Percentiles rank a stretch among this genome's conserved stretches.
These are phyloP conservation scores for Zaprionus kolodkinae DNA, from an alignment of 1,140 invertebrate species.

Conservation along the genomic window DNA sequence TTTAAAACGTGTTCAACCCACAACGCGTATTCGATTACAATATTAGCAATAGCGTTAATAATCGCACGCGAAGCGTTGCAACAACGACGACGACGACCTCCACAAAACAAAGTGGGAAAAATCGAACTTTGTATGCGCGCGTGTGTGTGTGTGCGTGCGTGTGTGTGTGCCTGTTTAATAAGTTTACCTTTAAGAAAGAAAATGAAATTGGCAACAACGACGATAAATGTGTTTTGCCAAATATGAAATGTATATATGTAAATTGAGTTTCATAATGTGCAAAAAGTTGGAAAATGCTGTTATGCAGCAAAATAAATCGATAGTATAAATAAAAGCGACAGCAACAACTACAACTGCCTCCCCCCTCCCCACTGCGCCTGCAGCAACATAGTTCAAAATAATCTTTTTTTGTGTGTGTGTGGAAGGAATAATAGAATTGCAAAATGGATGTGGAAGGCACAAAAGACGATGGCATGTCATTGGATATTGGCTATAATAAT, in stretches of 20 bases:
- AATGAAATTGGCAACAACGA: slow-evolving; percentile 42
- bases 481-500: slow-evolving; percentile 84
- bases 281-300: slow-evolving; percentile 36
- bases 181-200: slow-evolving; percentile 58
- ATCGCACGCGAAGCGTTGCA: slow-evolving; percentile 52
- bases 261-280: slow-evolving; percentile 54
- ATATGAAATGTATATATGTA: slow-evolving; percentile 51
- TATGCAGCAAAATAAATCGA: slow-evolving; percentile 28
- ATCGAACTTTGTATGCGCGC: slow-evolving; percentile 65
- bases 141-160: slow-evolving; percentile 38
- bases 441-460: slow-evolving; percentile 62
- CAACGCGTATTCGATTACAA: slow-evolving; percentile 26
- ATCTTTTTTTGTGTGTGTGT: background rate
- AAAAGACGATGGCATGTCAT: slow-evolving; percentile 75
- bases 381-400: background rate
- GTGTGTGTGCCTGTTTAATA: slow-evolving; percentile 39
- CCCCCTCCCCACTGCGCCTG: too few relatives aligned
- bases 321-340: slow-evolving; percentile 29
- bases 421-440: slow-evolving; percentile 23
- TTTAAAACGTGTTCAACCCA: slow-evolving; percentile 29
- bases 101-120: slow-evolving; percentile 76
- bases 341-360: slow-evolving; percentile 8
- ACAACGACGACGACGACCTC: slow-evolving; percentile 72
- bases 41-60: slow-evolving; percentile 29
- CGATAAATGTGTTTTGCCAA: slow-evolving; percentile 28